Evolutionary conservation across 2,888 invertebrate genomes (phyloP).

Genomic region (Ennomos erosarius): DNA sequence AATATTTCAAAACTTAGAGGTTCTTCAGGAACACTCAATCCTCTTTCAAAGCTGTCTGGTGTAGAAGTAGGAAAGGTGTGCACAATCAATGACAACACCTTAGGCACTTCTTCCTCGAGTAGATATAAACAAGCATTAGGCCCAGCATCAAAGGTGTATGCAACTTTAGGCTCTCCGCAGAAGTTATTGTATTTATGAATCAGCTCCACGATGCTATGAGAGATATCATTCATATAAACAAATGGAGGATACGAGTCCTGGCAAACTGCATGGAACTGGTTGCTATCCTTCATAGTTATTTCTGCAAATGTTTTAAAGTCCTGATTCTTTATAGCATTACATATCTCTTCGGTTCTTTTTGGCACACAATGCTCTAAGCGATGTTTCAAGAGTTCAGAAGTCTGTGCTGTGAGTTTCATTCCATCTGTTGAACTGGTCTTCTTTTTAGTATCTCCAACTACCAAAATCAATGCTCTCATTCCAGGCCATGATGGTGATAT

Average conservation of each 20-base stretch:
- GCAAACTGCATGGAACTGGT: slow-evolving; percentile 97
- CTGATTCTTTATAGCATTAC: slow-evolving; percentile 85
- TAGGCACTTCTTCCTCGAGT: slow-evolving; percentile 89
- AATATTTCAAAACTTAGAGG: slow-evolving; percentile 48
- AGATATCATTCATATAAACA: slow-evolving; percentile 95
- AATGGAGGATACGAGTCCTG: slow-evolving; percentile 97
- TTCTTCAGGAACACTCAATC: slow-evolving; percentile 48
- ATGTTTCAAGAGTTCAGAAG: slow-evolving; percentile 92
- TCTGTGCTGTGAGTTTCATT: slow-evolving; percentile 93
- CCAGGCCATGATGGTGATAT: slow-evolving; percentile 95
- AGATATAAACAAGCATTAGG: slow-evolving; percentile 97
- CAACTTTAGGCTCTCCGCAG: slow-evolving; percentile 88
- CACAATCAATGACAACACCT: slow-evolving; percentile 88
- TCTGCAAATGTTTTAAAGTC: slow-evolving; percentile 95
- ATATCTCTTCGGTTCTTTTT: slow-evolving; percentile 84
- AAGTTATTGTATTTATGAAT: slow-evolving; percentile 93
- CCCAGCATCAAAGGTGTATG: slow-evolving; percentile 99
- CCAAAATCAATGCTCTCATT: slow-evolving; percentile 94
- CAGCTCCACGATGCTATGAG: slow-evolving; percentile 91
- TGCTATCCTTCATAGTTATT: slow-evolving; percentile 98
- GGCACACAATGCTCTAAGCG: slow-evolving; percentile 91
- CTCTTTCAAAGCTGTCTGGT: slow-evolving; percentile 64
- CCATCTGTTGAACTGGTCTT: slow-evolving; percentile 94
- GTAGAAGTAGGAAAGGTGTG: slow-evolving; percentile 88
- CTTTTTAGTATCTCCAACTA: slow-evolving; percentile 94